Base-by-base conservation (phyloP, 2,888 invertebrate genomes). In the Julus scandinavius region DNA sequence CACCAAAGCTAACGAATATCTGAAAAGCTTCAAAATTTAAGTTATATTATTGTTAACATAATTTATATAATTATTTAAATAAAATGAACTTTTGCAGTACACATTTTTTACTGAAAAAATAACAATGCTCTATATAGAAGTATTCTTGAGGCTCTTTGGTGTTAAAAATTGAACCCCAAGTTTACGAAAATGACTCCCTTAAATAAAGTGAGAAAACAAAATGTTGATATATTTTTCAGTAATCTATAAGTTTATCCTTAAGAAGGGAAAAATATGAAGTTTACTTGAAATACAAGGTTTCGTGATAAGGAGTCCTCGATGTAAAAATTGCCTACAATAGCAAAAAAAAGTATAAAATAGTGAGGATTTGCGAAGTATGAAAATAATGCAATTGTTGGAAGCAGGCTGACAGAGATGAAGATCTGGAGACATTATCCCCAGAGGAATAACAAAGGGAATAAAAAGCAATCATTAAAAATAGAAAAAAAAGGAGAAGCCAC, bases 381-480 rank as follows among this genome's bases (percentile, higher is more conserved):
- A 63, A 63, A 63, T 63, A 63, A 63, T 63, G 63, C 63, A 63
- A 63, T 63, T 63, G 63, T n/a, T 63, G 63, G 20, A 63, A 1
- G 20, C 63, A 20, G 5, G 63, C 63, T 20, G 63, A 20, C 63
- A 63, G 63, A 63, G 63, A 63, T 20, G 63, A 20, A 20, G 20
- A 63, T 63, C 63, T 20, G 20, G 63, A n/a, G n/a, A n/a, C 7
- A 20, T 9, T 63, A 63, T 63, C 63, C 63, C 20, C 63, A 0
- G 7, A 63, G 63, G 63, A 63, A 63, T 63, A 63, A 20, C 63
- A 63, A 63, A 63, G 63, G 63, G 63, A 63, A 63, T 63, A 63
- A 63, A 63, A 63, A 63, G 63, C 63, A 63, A 63, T 63, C 63
- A 63, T 63, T 63, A 63, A 63, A 63, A 63, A 63, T 5, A 20